These are phyloP conservation scores for Fringilla coelebs DNA, from an alignment of 2,797 vertebrate species.

Conservation along the genomic window DNA sequence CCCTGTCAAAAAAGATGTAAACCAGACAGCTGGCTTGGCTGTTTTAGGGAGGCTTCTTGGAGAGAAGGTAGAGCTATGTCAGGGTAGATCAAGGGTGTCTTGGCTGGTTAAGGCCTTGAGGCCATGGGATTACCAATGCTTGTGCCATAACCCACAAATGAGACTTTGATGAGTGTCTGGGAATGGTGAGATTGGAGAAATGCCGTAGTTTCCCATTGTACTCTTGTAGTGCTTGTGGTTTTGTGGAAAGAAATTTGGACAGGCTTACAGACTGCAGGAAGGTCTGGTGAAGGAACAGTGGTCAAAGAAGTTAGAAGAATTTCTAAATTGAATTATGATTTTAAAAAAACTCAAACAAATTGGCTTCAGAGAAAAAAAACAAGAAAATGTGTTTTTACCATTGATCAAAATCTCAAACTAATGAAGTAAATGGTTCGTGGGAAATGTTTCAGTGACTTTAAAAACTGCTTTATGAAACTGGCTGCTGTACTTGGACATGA, in stretches of 20 bases:
- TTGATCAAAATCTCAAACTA: not conserved
- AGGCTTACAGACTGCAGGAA: not conserved
- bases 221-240: not conserved
- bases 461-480: not conserved
- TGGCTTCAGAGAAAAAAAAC: not conserved
- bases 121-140: not conserved
- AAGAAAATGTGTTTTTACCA: not conserved
- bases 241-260: not conserved
- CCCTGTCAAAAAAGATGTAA: not conserved
- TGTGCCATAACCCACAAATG: not conserved
- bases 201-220: not conserved
- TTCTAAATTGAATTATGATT: not conserved
- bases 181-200: not conserved
- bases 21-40: not conserved
- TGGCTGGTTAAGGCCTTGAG: not conserved
- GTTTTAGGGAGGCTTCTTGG: not conserved
- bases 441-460: constrained; percentile 15
- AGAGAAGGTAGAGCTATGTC: not conserved
- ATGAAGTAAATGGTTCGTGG: not conserved
- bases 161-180: not conserved
- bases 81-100: not conserved
- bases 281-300: not conserved
- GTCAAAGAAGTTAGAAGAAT: not conserved
- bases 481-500: not conserved
- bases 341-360: not conserved